Conservation (phyloP, 2,113 vertebrate genomes). For the Cranoglanis bouderius region DNA sequence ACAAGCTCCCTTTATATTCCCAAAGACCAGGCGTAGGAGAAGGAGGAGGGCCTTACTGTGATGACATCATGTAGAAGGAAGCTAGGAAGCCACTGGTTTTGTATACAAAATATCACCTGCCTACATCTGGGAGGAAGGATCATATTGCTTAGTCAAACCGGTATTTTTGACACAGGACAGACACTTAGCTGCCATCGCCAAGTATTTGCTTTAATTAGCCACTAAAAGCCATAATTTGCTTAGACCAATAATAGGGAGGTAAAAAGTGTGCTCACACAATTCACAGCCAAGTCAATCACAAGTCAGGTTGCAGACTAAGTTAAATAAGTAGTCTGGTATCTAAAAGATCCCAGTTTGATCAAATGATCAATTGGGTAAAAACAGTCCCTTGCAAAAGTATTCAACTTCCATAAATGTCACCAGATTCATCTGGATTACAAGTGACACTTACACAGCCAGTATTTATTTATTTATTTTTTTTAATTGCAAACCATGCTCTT, state of each 20-base stretch:
- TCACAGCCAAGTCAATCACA: background rate
- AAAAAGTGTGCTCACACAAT: background rate
- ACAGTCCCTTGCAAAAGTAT: background rate
- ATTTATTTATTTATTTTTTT: too few relatives aligned
- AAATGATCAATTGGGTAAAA: background rate
- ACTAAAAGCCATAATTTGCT: background rate
- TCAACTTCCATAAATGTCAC: background rate
- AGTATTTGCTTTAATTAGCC: background rate
- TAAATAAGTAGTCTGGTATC: background rate
- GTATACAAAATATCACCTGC: constrained; percentile 54
- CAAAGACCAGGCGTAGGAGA: constrained; percentile 42
- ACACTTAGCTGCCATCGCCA: background rate
- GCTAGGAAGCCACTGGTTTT: constrained; percentile 27
- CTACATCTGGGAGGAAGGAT: constrained; percentile 10
- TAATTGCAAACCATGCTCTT: background rate
- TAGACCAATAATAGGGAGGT: background rate
- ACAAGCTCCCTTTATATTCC: constrained; percentile 70
- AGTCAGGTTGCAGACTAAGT: background rate
- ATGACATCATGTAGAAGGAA: constrained; percentile 62
- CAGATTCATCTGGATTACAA: background rate
- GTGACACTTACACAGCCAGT: background rate
- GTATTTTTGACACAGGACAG: background rate
- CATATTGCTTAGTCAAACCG: constrained; percentile 38
- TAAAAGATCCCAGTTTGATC: background rate
- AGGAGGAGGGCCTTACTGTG: constrained; percentile 62